phyloP scores from a whole-genome alignment of 2,797 vertebrate genomes.

The Phalanger gymnotis region DNA sequence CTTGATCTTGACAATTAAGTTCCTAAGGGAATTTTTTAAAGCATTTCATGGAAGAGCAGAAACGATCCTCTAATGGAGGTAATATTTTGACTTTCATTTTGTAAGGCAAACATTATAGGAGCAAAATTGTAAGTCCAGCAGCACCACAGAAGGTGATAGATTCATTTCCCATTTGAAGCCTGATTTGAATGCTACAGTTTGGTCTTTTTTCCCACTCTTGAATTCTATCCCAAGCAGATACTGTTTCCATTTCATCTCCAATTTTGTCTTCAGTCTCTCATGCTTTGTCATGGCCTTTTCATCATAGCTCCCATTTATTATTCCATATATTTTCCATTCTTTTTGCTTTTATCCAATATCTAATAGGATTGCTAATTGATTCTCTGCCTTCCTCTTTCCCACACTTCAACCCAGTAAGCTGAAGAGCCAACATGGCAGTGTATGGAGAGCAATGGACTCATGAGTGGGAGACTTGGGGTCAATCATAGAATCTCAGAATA shows the following conservation, averaged over 20 bases:
- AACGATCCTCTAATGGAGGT: constrained; percentile 61
- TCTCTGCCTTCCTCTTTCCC: background rate
- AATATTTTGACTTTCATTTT: constrained; percentile 58
- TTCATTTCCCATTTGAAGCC: constrained; percentile 30
- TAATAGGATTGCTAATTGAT: constrained; percentile 4
- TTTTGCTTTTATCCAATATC: background rate
- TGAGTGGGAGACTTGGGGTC: background rate
- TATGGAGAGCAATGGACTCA: background rate
- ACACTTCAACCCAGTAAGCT: background rate
- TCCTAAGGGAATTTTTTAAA: constrained; percentile 50
- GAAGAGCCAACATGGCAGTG: background rate
- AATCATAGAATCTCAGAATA: background rate
- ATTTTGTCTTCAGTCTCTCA: background rate
- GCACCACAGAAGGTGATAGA: background rate
- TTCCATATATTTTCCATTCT: background rate
- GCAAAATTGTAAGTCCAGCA: background rate
- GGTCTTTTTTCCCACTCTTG: constrained; percentile 28
- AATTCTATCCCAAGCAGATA: constrained; percentile 49
- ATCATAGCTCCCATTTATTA: background rate
- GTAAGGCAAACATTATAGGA: constrained; percentile 44
- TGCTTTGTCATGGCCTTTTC: background rate
- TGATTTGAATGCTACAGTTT: constrained; percentile 48
- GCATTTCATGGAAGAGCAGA: constrained; percentile 53
- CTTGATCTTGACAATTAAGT: constrained; percentile 66
- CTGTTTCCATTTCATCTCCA: background rate